Percentiles rank a stretch among this genome's conserved stretches.
Evolutionary conservation across 2,113 vertebrate species (phyloP).

Genomic region (Gambusia holbrooki): DNA sequence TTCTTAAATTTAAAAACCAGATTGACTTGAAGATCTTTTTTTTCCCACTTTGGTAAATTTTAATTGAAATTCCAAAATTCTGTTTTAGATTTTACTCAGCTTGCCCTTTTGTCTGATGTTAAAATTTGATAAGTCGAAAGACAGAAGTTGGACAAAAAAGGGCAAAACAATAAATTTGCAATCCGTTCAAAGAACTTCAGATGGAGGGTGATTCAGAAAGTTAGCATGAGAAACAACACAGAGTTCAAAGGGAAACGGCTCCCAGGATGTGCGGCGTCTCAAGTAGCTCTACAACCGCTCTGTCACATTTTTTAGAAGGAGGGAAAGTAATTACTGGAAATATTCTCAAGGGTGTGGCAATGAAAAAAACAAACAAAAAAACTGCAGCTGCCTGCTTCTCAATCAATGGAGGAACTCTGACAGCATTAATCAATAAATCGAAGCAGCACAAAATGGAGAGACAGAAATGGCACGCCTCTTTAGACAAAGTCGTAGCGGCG

Average conservation of each 20-base stretch:
- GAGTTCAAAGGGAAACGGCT: constrained; percentile 3
- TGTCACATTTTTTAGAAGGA: neutral
- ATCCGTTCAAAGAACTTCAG: neutral
- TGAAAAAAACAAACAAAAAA: neutral
- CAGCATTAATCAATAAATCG: constrained; percentile 3
- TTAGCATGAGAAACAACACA: neutral
- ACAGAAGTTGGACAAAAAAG: neutral
- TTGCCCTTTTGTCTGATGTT: neutral
- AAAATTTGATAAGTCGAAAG: neutral
- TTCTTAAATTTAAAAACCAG: neutral
- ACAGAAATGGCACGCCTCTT: neutral
- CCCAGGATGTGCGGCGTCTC: neutral
- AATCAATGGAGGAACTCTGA: neutral
- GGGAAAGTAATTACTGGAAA: neutral
- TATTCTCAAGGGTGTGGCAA: constrained; percentile 1
- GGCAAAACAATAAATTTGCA: neutral
- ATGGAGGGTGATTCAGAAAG: constrained; percentile 1
- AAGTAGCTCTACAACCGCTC: neutral
- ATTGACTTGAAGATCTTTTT: neutral
- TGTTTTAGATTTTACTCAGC: neutral
- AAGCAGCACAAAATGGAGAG: neutral
- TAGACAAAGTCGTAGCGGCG: no score
- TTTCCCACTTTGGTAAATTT: no score
- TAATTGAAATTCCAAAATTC: neutral
- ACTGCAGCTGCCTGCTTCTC: constrained; percentile 12